Percentiles rank a stretch among this genome's conserved stretches.
phyloP scores from a whole-genome alignment of 2,113 vertebrate genomes.

The Laticauda colubrina region DNA sequence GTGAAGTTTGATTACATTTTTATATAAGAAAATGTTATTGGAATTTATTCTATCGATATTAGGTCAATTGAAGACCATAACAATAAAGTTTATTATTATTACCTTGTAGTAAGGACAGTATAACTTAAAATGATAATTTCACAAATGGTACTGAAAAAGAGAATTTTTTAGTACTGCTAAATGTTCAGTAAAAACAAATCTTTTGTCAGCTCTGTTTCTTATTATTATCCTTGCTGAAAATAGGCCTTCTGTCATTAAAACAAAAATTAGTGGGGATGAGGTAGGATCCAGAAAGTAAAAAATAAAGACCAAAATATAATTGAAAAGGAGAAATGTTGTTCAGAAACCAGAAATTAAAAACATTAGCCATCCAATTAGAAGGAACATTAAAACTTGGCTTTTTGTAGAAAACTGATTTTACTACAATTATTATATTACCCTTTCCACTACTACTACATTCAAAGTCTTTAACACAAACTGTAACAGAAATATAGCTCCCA shows the following conservation, averaged over 20 bases:
- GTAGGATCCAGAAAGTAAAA: background rate
- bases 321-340: background rate
- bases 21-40: background rate
- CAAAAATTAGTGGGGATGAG: background rate
- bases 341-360: background rate
- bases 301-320: background rate
- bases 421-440: background rate
- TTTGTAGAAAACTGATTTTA: background rate
- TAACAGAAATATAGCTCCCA: background rate
- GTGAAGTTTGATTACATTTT: background rate
- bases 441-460: background rate
- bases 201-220: background rate
- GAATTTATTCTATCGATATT: background rate
- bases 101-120: background rate
- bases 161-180: background rate
- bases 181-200: background rate
- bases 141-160: background rate
- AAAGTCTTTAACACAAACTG: background rate
- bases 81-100: background rate
- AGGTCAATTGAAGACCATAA: background rate
- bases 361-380: background rate
- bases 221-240: background rate
- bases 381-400: background rate
- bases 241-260: background rate
- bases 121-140: background rate